Base-by-base conservation (phyloP, 92 coral and sea anemone species). In the Epizoanthus scotinus region DNA sequence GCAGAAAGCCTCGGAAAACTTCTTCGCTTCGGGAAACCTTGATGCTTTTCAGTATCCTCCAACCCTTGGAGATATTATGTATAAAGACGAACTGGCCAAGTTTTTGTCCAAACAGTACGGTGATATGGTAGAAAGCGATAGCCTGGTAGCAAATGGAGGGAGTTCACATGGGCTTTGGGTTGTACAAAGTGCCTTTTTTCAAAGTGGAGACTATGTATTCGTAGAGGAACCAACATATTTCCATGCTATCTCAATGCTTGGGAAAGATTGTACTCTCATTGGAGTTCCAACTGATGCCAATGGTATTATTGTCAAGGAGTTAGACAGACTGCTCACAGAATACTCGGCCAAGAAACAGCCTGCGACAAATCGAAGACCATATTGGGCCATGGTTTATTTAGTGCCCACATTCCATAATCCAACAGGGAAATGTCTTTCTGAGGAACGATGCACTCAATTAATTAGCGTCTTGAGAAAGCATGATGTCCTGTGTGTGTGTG, bases 1-100 rank as follows among this genome's bases (percentile, higher is more conserved):
- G 44, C 64, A 63, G 14, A 69, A 81, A 60, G 90, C 90, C 52
- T 64, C 97, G 21, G 73, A 82, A 40, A 61, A 28, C 15, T 73
- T 87, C 38, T 86, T 84, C n/a, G 72, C 60, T 24, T 75, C 80
- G 56, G 94, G 86, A 19, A 79, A 85, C 21, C 60, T 79, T n/a
- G 59, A 60, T 73, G 81, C 66, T 21, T 87, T 89, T 47, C 98
- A 93, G 73, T 93, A 95, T 89, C 98, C 98, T 0, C 94, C 94
- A 2, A 8, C 50, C 5, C 57, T 73, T 26, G 98, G 98, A 52
- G 87, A 87, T 67, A 40, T 25, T 2, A 50, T 49, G 28, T 79
- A 67, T 56, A 82, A 84, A 67, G 59, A 82, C 49, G 89, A 86
- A 22, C 82, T 95, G 15, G 95, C 98, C 18, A 87, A 89, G 69